Base-by-base conservation (phyloP, 2,113 vertebrate genomes). In the Tupaia tana region DNA sequence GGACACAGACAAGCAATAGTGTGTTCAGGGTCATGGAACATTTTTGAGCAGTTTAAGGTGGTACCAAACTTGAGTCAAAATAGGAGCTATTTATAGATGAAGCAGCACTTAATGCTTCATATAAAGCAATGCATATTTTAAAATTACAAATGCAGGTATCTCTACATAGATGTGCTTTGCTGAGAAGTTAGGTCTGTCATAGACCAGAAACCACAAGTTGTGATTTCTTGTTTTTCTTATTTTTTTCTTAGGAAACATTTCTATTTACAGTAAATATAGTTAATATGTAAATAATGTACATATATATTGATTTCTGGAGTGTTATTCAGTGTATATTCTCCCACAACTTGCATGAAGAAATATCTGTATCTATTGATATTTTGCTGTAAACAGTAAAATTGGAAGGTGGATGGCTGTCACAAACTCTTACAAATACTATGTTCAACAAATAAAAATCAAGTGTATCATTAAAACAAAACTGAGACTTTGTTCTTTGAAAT, bases 271-370 rank as follows among this genome's bases (percentile, higher is more conserved):
- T 94, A 97, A 98, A 96, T 98, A 97, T 98, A 98, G 98, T 98
- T 96, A 96, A 96, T 97, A 88, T 98, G 98, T 98, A 98, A 98
- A 99, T 98, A 98, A 73, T 98, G 98, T 98, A 98, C 97, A 99
- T 98, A 95, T 95, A 92, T 98, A 97, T 96, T 97, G 97, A 96
- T 95, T 96, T 95, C 95, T 93, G 91, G 93, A 93, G 95, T 97
- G 97, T 98, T 97, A 96, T 90, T 96, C 98, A 96, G 1, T 98
- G 98, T 98, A 97, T 92, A 97, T 95, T 97, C 29, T 97, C 95
- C 96, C 95, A 96, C 94, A 96, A 88, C 93, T 22, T 98, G 98
- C 98, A 98, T 98, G 98, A 97, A 96, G 86, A 96, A 97, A 94
- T 92, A 95, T 34, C 93, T 97, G 71, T 97, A 98, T 96, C 96